Evolutionary conservation across 2,797 vertebrate species (phyloP), one percentile per base, ranked within the genome.

Genomic region (Paramormyrops hopkinsi): DNA sequence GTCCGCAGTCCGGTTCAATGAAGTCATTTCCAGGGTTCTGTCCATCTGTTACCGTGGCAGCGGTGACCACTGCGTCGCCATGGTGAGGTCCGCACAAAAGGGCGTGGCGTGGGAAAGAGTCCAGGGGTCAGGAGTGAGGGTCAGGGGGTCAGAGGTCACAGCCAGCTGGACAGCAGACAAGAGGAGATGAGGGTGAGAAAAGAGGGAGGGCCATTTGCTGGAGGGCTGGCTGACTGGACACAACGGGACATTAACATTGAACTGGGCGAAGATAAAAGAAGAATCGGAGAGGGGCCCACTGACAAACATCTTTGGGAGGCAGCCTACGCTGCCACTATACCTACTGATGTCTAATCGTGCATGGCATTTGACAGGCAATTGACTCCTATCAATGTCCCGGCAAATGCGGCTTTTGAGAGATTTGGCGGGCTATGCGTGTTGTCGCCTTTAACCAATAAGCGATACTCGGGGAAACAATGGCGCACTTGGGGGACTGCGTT

Each of bases 41-140:
- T 96, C 95, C 96, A 96, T 96, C 96, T 96, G 95, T 96, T 96
- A 95, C 95, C 94, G 95, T 95, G 94, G 96, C 94, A 96, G 95
- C 95, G 91, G 94, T 92, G 95, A 93, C 93, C 94, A 93, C 94
- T 92, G 93, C 94, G 96, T 96, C 96, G 93, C 95, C 94, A 96
- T 95, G 95, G 94, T 79, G 91, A 93, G 93, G 91, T 92, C 94
- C 93, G 93, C 94, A 96, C 95, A 96, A 96, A 96, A 96, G 95
- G 95, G 95, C 93, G 96, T 96, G 95, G 95, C 96, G 95, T 96
- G 96, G 96, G 96, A 96, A 96, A 93, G 90, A 94, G 94, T 95
- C 95, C 94, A 95, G 93, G 94, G 96, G 95, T 96, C 95, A 96
- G 94, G 94, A 96, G 94, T 96, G 93, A 96, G 94, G 95, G 95